Conservation (phyloP, 2,888 invertebrate genomes). For the Physocephala rufipes region DNA sequence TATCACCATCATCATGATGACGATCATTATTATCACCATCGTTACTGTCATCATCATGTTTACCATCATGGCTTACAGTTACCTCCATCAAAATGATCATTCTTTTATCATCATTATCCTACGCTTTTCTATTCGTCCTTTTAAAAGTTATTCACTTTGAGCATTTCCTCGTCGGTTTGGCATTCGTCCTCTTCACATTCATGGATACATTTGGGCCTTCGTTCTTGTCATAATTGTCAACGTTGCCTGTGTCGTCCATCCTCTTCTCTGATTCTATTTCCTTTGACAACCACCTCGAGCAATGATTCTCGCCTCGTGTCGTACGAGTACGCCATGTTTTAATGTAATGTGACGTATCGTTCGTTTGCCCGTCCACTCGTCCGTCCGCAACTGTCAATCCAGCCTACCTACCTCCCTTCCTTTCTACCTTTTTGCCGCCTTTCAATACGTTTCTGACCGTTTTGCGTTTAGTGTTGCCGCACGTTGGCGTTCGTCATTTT, state of each 20-base stretch:
- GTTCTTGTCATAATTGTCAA: slow-evolving; percentile 51
- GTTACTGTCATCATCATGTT: no score
- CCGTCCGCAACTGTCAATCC: not conserved
- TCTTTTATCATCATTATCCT: not conserved
- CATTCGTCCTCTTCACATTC: not conserved
- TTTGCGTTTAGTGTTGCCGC: slow-evolving; percentile 9
- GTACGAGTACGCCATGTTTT: not conserved
- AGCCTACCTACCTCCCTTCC: not conserved
- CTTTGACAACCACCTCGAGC: not conserved
- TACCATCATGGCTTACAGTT: not conserved
- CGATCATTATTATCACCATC: no score
- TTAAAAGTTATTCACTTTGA: not conserved
- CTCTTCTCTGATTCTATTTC: not conserved
- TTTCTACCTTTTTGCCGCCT: not conserved
- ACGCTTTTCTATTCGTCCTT: not conserved
- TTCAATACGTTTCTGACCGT: not conserved
- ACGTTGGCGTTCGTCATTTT: not conserved
- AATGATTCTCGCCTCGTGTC: not conserved
- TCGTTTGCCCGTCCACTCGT: no score
- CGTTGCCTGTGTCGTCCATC: slow-evolving; percentile 35
- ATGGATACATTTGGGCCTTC: slow-evolving; percentile 31
- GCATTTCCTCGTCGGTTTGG: not conserved
- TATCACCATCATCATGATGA: not conserved
- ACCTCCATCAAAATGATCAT: not conserved
- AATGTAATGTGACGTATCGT: not conserved